Evolutionary conservation across 2,797 vertebrate species (phyloP).

Genomic region (Mormyrus hasselquistii): DNA sequence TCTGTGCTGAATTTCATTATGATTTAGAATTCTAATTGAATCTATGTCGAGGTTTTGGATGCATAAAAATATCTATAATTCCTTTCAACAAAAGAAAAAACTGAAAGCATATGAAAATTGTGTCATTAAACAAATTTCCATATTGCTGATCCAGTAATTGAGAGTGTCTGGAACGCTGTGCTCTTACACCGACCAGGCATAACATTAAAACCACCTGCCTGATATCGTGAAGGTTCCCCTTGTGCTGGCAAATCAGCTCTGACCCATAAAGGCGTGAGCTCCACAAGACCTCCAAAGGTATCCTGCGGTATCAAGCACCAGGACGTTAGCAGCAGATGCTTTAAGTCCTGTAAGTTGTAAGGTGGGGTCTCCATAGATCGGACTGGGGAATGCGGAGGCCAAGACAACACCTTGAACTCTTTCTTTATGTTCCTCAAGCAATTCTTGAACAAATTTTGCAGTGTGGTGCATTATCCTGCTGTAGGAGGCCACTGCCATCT

Average conservation of each 20-base stretch:
- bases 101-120: constrained; percentile 10
- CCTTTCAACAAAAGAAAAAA: constrained; percentile 15
- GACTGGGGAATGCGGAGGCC: neutral
- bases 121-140: neutral
- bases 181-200: neutral
- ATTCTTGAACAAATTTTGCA: neutral
- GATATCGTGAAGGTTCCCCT: neutral
- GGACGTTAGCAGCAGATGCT: neutral
- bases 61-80: constrained; percentile 14
- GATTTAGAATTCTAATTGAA: constrained; percentile 20
- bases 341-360: neutral
- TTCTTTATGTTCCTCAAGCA: neutral
- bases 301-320: neutral
- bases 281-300: neutral
- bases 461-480: neutral
- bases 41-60: constrained; percentile 20
- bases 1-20: constrained; percentile 9
- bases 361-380: neutral
- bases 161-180: neutral
- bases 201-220: neutral
- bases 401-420: neutral
- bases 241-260: neutral
- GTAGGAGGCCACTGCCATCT: neutral
- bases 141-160: neutral
- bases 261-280: neutral